Base-by-base conservation (phyloP, 1,140 invertebrate species). In the Drosophila pachea region DNA sequence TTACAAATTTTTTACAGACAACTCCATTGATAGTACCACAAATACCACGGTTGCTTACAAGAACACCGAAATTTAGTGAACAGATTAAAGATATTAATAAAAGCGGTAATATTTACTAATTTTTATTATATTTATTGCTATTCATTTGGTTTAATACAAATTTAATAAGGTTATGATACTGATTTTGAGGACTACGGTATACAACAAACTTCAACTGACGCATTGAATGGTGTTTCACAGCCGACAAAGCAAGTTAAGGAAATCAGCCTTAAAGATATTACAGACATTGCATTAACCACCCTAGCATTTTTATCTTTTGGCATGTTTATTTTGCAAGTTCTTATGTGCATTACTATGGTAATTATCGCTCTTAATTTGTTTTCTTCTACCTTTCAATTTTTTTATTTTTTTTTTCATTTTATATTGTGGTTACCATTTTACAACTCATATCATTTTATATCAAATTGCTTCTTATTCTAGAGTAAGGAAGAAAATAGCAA, bases 301-400 rank as follows among this genome's bases (percentile, higher is more conserved):
- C 90, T 95, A 7, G 94, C 94, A 0, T 95, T 94, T 75, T 76
- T 95, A n/a, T 94, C 94, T 0, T 95, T 95, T 78, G 93, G 93
- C 42, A 92, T 95, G 86, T 95, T 95, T 65, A 91, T 94, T 3
- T 89, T 95, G 35, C 94, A 95, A 82, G 91, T 95, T 5, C 90
- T 95, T 1, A 94, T 95, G 93, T 93, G 92, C 83, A 93, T 93
- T 29, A 91, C 91, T 49, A 91, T 91, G 89, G 93, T 93, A 89
- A 90, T 88, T 88, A 58, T 5, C 35, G 5, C 16, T 47, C 45
- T 14, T 14, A 12, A 45, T n/a, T 11, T 52, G 40, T 33, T 58
- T 16, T 35, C 29, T 29, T 12, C 4, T 6, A 42, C 6, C 7
- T 16, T 36, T 35, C 0, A 42, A 33, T 7, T 16, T 42, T 42